Evolutionary conservation across 2,113 vertebrate species (phyloP).

Genomic region (Clinocottus analis): DNA sequence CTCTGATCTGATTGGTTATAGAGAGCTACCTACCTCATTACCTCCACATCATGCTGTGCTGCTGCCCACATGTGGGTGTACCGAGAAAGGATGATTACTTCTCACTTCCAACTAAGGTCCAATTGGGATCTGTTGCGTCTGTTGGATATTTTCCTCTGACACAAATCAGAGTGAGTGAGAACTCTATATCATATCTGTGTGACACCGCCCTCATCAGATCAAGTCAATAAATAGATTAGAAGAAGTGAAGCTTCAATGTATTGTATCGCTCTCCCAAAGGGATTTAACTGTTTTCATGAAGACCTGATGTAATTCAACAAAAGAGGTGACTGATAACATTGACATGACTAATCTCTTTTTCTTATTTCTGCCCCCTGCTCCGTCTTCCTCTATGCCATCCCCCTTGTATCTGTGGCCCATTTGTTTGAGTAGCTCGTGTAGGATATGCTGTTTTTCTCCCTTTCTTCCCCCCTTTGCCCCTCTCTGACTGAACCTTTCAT

Average conservation of each 20-base stretch:
- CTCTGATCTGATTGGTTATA: slow-evolving; percentile 52
- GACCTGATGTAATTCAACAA: slow-evolving; percentile 81
- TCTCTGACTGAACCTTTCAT: slow-evolving; percentile 65
- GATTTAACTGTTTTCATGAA: slow-evolving; percentile 79
- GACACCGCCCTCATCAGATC: slow-evolving; percentile 60
- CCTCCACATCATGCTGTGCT: neutral
- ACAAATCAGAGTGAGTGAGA: slow-evolving; percentile 33
- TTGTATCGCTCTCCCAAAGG: slow-evolving; percentile 62
- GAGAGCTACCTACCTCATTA: slow-evolving; percentile 35
- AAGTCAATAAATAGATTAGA: slow-evolving; percentile 68
- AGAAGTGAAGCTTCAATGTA: slow-evolving; percentile 63
- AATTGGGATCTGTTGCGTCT: slow-evolving; percentile 35
- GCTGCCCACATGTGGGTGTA: slow-evolving; percentile 8
- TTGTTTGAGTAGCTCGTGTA: slow-evolving; percentile 70
- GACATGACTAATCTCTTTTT: slow-evolving; percentile 85
- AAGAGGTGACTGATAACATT: slow-evolving; percentile 87
- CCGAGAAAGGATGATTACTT: slow-evolving; percentile 22
- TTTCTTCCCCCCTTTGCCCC: neutral
- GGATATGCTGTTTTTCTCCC: slow-evolving; percentile 58
- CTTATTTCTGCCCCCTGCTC: slow-evolving; percentile 72
- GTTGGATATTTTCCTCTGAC: slow-evolving; percentile 25
- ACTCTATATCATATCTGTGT: slow-evolving; percentile 46
- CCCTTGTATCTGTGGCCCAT: slow-evolving; percentile 74
- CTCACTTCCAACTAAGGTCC: slow-evolving; percentile 21
- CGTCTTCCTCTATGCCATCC: slow-evolving; percentile 67